Base-by-base conservation (phyloP, 35 echinoderm and acorn worm species). In the Amphiura filiformis region DNA sequence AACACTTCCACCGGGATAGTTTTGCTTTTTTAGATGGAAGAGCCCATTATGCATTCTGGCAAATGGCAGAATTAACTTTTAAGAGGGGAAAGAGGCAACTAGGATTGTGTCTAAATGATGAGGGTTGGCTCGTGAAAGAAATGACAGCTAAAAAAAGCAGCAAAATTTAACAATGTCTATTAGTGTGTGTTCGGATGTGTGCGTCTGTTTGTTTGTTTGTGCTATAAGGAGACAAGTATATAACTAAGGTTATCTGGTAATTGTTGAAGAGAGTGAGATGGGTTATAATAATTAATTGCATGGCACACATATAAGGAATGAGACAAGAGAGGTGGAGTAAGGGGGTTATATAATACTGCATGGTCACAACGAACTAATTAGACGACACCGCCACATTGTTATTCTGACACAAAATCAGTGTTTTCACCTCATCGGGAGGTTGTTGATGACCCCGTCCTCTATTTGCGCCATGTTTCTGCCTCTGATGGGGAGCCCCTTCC, bases 381-480 rank as follows among this genome's bases (percentile, higher is more conserved):
- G 61, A 70, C 61, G 17, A 70, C 61, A 70, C 17, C 61, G 61
- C 61, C 61, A 70, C 61, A 70, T n/a, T n/a, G 61, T 70, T 70
- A 70, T 26, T 47, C 41, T 47, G 41, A 47, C 41, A 47, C 41
- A 47, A 47, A 17, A 47, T 17, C 4, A 9, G 41, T 9, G 41
- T 47, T 47, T 70, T 70, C 61, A 70, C 61, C 61, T 70, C 61
- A n/a, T 70, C 61, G 28, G 61, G 61, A 70, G 61, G 61, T 47
- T 47, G 41, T n/a, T n/a, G n/a, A n/a, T n/a, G n/a, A 47, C 4
- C 41, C 61, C 15, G 61, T 70, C 61, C 11, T 2, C 61, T 18
- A n/a, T 70, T 70, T 70, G 61, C 61, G 17, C 61, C 61, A 70
- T 70, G 61, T 23, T 70, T 70, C 44, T 20, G 7, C 41, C 41